Evolutionary conservation across 2,797 vertebrate species (phyloP).

Genomic region (Hydrocynus forskahlii): DNA sequence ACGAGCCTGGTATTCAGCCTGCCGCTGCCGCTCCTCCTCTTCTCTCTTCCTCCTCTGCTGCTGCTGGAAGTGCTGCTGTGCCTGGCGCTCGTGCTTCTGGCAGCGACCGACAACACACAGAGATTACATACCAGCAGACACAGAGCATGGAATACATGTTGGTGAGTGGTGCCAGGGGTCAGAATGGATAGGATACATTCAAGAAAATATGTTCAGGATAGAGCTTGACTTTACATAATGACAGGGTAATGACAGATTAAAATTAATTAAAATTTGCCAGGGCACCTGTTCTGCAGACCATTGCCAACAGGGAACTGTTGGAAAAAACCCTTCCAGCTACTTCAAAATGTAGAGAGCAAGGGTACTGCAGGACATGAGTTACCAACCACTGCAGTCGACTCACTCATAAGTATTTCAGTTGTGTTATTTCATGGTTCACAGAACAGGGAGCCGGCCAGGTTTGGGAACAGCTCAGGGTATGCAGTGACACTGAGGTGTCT

Average conservation of each 20-base stretch:
- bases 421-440: background rate
- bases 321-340: no score
- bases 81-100: constrained; percentile 96
- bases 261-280: no score
- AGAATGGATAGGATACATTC: no score
- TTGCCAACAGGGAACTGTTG: no score
- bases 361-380: no score
- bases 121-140: constrained; percentile 30
- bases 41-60: constrained; percentile 94
- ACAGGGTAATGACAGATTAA: no score
- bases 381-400: background rate
- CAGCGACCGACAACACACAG: constrained; percentile 13
- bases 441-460: background rate
- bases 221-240: no score
- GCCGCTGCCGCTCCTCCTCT: constrained; percentile 93
- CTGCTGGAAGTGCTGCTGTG: constrained; percentile 95
- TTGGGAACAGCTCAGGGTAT: background rate
- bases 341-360: no score
- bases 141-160: background rate
- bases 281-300: no score
- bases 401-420: background rate
- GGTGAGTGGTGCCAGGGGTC: no score
- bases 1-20: constrained; percentile 89
- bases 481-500: background rate
- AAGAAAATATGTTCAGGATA: no score